These are phyloP conservation scores for Peromyscus aztecus DNA, from an alignment of 2,797 vertebrate genomes.

Conservation along the genomic window DNA sequence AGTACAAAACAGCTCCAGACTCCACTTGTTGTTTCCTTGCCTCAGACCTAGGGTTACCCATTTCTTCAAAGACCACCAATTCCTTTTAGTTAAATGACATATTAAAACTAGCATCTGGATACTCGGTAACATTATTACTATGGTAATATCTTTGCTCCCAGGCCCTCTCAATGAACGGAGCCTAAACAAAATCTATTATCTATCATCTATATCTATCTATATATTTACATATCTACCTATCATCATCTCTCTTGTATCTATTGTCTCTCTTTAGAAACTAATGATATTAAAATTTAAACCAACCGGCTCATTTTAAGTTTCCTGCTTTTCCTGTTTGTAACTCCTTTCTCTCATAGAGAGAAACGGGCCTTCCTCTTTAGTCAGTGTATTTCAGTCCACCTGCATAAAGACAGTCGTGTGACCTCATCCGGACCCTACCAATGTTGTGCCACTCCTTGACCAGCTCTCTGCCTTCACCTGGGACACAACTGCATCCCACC, in stretches of 20 bases:
- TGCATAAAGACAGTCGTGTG: neutral
- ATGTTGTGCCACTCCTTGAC: neutral
- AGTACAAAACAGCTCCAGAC: neutral
- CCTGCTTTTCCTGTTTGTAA: neutral
- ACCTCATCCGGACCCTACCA: neutral
- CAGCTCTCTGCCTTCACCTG: neutral
- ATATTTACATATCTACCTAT: neutral
- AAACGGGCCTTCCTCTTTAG: neutral
- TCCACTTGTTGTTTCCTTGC: neutral
- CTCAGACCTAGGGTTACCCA: neutral
- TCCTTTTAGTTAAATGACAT: neutral
- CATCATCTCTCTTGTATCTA: neutral
- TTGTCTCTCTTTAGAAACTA: neutral
- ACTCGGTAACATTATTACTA: neutral
- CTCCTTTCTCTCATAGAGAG: neutral
- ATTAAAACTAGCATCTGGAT: neutral
- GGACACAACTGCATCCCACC: neutral
- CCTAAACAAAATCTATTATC: neutral
- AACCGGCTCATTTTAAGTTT: neutral
- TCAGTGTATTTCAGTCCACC: neutral
- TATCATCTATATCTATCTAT: neutral
- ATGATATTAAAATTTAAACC: neutral
- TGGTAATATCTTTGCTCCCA: neutral
- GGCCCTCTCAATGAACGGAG: neutral
- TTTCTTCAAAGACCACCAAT: neutral